Evolutionary conservation across 1,140 invertebrate genomes (phyloP).

Genomic region (Lutraria rhynchaena): DNA sequence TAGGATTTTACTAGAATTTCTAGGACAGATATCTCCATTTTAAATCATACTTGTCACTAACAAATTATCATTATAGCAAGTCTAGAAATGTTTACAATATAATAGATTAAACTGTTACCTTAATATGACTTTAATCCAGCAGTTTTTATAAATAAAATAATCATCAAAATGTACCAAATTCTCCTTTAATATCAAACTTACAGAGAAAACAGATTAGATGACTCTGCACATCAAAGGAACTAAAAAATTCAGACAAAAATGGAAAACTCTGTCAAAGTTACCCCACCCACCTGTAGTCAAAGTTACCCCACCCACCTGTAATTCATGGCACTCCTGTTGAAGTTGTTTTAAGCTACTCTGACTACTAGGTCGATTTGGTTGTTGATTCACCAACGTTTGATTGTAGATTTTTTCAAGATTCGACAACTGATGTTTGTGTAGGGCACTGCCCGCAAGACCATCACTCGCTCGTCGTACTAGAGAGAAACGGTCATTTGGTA

Average conservation of each 20-base stretch:
- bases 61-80: too few relatives aligned
- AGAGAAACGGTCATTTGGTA: constrained; percentile 91
- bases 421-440: constrained; percentile 84
- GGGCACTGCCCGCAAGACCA: constrained; percentile 84
- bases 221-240: too few relatives aligned
- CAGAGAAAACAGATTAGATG: neutral
- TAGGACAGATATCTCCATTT: too few relatives aligned
- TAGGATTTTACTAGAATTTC: too few relatives aligned
- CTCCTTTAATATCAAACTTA: too few relatives aligned
- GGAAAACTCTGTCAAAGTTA: neutral
- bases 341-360: constrained; percentile 81
- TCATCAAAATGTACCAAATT: too few relatives aligned
- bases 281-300: neutral
- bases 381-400: constrained; percentile 81
- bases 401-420: constrained; percentile 82
- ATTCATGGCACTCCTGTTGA: constrained; percentile 83
- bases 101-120: too few relatives aligned
- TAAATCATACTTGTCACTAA: too few relatives aligned
- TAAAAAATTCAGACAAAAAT: neutral
- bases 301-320: constrained; percentile 78
- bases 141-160: too few relatives aligned
- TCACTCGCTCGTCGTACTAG: constrained; percentile 95
- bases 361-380: constrained; percentile 63
- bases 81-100: too few relatives aligned
- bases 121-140: too few relatives aligned